Conservation (phyloP, 2,888 invertebrate genomes). For the Drosophila conformis region DNA sequence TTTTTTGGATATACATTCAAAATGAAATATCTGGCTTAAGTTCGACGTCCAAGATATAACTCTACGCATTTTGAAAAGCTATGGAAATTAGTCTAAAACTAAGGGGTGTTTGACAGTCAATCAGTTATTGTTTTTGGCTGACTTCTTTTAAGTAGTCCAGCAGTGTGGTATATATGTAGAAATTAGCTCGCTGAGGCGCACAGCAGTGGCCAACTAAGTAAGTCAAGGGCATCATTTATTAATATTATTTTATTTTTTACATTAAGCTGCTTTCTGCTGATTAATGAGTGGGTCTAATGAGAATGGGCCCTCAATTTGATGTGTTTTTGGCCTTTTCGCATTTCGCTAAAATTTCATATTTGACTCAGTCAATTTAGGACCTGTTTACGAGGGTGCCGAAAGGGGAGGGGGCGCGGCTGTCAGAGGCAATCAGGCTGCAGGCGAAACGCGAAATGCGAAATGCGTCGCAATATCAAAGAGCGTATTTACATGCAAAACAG, state of each 20-base stretch:
- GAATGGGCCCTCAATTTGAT: constrained; percentile 31
- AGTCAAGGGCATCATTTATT: constrained; percentile 63
- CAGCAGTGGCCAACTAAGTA: constrained; percentile 37
- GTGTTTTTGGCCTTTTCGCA: constrained; percentile 43
- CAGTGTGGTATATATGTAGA: constrained; percentile 26
- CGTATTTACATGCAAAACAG: constrained; percentile 80
- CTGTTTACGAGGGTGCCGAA: too few relatives aligned
- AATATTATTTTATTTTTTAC: not conserved
- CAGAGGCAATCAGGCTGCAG: constrained; percentile 78
- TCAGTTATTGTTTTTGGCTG: not conserved
- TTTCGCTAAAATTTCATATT: constrained; percentile 65
- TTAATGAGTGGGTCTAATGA: constrained; percentile 70
- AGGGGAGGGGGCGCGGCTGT: constrained; percentile 40
- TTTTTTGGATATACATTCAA: not conserved
- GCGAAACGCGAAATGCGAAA: constrained; percentile 48
- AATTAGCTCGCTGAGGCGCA: constrained; percentile 35
- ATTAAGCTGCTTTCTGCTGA: constrained; percentile 42
- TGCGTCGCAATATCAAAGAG: constrained; percentile 77
- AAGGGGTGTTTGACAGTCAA: constrained; percentile 10
- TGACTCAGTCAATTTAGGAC: constrained; percentile 50
- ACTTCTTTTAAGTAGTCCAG: constrained; percentile 5
- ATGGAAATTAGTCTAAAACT: not conserved
- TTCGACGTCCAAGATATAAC: accelerated
- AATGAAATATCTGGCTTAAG: not conserved
- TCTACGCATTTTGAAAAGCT: not conserved